phyloP scores from a whole-genome alignment of 2,113 vertebrate species.

The Calidris pygmaea region DNA sequence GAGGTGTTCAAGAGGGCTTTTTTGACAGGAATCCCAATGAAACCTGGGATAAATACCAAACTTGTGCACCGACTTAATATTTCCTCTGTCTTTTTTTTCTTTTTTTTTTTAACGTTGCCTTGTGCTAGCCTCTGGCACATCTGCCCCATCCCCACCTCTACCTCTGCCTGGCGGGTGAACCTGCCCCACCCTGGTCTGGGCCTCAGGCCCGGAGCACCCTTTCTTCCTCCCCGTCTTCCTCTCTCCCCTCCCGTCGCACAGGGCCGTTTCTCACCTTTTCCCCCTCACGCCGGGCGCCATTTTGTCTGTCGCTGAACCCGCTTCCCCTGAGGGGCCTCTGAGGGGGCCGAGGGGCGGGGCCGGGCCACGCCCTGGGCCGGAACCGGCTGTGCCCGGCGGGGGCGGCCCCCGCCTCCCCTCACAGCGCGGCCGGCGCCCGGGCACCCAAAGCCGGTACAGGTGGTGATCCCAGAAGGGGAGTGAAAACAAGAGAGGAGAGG shows the following conservation, averaged over 20 bases:
- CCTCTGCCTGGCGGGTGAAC: too few species aligned
- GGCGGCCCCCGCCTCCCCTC: background rate
- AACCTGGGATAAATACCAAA: background rate
- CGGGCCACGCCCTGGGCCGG: fast-evolving
- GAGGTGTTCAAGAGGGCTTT: background rate
- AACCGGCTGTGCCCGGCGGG: fast-evolving
- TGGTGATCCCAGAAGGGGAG: too few species aligned
- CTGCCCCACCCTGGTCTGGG: too few species aligned
- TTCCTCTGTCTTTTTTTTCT: background rate
- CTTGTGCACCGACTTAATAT: background rate
- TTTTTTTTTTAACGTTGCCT: background rate
- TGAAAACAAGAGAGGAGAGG: background rate
- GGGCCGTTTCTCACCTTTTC: background rate
- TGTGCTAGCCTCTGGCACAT: too few species aligned
- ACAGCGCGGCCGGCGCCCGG: fast-evolving
- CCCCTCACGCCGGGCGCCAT: fast-evolving
- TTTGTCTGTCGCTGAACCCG: background rate
- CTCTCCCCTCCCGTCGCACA: fast-evolving
- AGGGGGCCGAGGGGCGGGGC: background rate
- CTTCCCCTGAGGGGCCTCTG: background rate
- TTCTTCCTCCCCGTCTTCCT: fast-evolving
- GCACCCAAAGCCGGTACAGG: fast-evolving
- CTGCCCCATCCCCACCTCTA: background rate
- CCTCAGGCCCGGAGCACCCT: background rate
- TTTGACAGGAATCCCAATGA: background rate